Conservation (phyloP, 2,797 vertebrate species). For the Pseudomugil gertrudae region DNA sequence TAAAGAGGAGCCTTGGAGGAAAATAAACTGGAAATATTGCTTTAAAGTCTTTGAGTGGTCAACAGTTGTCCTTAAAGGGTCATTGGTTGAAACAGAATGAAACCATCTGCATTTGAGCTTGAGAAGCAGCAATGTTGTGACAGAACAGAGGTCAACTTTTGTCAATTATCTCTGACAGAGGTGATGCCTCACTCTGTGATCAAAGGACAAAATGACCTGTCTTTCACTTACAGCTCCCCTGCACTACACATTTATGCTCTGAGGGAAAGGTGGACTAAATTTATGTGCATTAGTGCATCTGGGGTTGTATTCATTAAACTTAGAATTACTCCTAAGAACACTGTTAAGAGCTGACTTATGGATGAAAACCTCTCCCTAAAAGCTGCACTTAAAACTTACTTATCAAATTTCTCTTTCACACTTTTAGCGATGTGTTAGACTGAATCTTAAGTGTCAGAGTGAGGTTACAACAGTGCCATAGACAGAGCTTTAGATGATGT, state of each 20-base stretch:
- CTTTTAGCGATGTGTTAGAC: too few relatives aligned
- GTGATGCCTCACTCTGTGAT: slow-evolving; percentile 28
- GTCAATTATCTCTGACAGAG: slow-evolving; percentile 20
- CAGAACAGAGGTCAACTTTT: slow-evolving; percentile 32
- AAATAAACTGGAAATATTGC: too few relatives aligned
- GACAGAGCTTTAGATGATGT: too few relatives aligned
- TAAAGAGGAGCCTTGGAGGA: not conserved
- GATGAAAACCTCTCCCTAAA: too few relatives aligned
- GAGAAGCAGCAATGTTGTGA: slow-evolving; percentile 33
- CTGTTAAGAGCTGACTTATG: too few relatives aligned
- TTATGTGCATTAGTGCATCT: not conserved
- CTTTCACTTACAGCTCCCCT: slow-evolving; percentile 27
- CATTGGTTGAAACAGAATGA: slow-evolving; percentile 32
- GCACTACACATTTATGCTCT: slow-evolving; percentile 25
- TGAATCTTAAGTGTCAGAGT: too few relatives aligned
- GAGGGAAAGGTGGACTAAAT: not conserved
- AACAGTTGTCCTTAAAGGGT: slow-evolving; percentile 9
- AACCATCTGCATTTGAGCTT: slow-evolving; percentile 22
- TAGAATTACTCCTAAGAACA: too few relatives aligned
- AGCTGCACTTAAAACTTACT: too few relatives aligned
- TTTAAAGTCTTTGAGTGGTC: slow-evolving; percentile 1
- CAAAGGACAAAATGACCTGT: slow-evolving; percentile 21
- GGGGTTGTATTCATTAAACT: too few relatives aligned
- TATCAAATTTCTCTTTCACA: too few relatives aligned
- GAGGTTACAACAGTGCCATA: too few relatives aligned